Percentiles rank a stretch among this genome's conserved stretches.
phyloP scores from a whole-genome alignment of 2,888 invertebrate species.

The Pterostichus madidus region DNA sequence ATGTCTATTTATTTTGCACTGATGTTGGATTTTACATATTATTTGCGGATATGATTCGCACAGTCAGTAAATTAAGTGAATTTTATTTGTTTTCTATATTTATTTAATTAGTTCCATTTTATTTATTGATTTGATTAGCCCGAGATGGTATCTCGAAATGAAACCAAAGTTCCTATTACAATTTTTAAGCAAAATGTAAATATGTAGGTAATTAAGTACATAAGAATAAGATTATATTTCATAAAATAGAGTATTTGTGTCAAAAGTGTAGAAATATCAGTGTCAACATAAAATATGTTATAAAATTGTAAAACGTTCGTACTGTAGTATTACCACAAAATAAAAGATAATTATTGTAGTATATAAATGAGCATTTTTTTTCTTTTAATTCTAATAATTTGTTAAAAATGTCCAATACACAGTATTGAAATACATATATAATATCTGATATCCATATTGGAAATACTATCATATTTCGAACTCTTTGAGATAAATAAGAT shows the following conservation, averaged over 20 bases:
- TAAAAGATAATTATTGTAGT: slow-evolving; percentile 74
- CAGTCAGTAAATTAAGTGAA: slow-evolving; percentile 64
- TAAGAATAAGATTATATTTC: slow-evolving; percentile 69
- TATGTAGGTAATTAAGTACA: slow-evolving; percentile 67
- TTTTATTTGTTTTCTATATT: slow-evolving; percentile 55
- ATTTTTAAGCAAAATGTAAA: slow-evolving; percentile 74
- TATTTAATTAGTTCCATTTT: slow-evolving; percentile 64
- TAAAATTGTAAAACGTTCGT: slow-evolving; percentile 76
- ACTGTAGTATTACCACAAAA: slow-evolving; percentile 76
- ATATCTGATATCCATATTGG: background rate
- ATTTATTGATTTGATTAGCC: slow-evolving; percentile 71
- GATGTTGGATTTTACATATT: slow-evolving; percentile 26
- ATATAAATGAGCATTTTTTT: slow-evolving; percentile 70
- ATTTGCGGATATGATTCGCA: slow-evolving; percentile 60
- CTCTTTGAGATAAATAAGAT: no score
- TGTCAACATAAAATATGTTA: slow-evolving; percentile 70
- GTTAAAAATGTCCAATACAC: slow-evolving; percentile 47
- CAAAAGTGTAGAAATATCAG: slow-evolving; percentile 67
- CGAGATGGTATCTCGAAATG: slow-evolving; percentile 78
- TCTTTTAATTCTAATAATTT: slow-evolving; percentile 62
- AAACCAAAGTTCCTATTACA: slow-evolving; percentile 83
- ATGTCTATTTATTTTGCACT: slow-evolving; percentile 42
- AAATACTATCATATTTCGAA: no score
- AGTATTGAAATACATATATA: slow-evolving; percentile 8
- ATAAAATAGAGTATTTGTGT: slow-evolving; percentile 67